Base-by-base conservation (phyloP, 2,888 invertebrate species). In the Terebella lapidaria region DNA sequence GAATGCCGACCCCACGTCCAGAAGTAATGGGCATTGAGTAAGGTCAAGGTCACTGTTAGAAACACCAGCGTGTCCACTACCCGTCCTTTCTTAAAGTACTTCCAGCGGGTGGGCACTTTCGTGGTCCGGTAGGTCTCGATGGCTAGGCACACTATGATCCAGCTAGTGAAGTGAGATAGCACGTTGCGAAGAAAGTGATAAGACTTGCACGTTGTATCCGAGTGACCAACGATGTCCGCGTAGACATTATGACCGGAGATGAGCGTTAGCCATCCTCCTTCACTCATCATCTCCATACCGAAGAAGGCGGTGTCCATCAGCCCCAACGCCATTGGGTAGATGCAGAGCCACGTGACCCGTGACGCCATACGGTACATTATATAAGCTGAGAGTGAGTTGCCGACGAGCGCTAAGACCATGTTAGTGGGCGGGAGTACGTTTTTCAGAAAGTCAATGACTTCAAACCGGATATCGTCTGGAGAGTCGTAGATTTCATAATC, bases 1-100 rank as follows among this genome's bases (percentile, higher is more conserved):
- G 51, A 62, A 1, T 68, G 65, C 18, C 74, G 59, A 1, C 74
- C 74, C 27, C 68, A 64, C 2, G 75, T 76, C 77, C 77, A 77
- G 70, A 77, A 77, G 64, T 69, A 72, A 60, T 75, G 74, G 27
- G 74, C 71, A 61, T 76, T 74, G 27, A 75, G 62, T 54, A 72
- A 71, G 27, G 74, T 68, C 2, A 76, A 64, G 3, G 75, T 54
- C 10, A 77, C 72, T 15, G 69, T 67, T 18, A 73, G 71, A 25
- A 76, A 5, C n/a, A 49, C 49, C 5, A 49, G 5, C 18, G 22
- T 22, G 49, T 49, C 49, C n/a, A 49, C 22, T 5, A 49, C 24
- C n/a, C 49, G 49, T 22, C 22, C 22, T 5, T 5, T 5, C 18
- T 5, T 10, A 24, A 49, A 10, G 18, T 22, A 10, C n/a, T 10